Conservation (phyloP, 2,113 vertebrate genomes). For the Leiothrix lutea region DNA sequence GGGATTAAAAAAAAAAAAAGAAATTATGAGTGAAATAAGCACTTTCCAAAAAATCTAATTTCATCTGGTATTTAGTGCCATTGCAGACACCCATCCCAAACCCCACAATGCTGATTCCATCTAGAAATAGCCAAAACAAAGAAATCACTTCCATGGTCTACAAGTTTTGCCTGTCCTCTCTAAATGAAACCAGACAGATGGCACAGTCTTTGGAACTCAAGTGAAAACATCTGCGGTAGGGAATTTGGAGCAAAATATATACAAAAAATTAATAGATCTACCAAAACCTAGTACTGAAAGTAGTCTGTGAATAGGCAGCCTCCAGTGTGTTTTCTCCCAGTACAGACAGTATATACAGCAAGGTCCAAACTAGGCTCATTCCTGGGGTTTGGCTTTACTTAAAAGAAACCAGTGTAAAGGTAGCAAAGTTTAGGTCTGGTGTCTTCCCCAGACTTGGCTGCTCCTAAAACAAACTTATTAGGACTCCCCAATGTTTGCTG, state of each 20-base stretch:
- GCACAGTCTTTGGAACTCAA: constrained; percentile 12
- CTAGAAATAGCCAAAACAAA: constrained; percentile 52
- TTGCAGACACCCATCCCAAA: not conserved
- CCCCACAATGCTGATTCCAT: not conserved
- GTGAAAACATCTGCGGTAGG: constrained; percentile 32
- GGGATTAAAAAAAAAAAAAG: not conserved
- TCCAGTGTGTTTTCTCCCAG: not conserved
- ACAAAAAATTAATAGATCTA: constrained; percentile 2
- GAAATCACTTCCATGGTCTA: not conserved
- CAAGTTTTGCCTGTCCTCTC: not conserved
- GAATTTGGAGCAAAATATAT: constrained; percentile 39
- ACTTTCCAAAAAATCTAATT: not conserved
- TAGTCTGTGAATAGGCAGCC: not conserved
- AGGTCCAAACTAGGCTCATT: constrained; percentile 26
- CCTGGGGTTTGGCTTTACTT: constrained; percentile 53
- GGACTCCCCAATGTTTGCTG: not conserved
- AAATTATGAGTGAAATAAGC: not conserved
- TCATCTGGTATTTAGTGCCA: not conserved
- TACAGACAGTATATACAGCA: not conserved
- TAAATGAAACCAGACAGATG: constrained; percentile 57
- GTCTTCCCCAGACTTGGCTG: not conserved
- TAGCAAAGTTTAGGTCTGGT: not conserved
- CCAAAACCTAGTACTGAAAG: not conserved
- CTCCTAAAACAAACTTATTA: not conserved
- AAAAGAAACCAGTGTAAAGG: constrained; percentile 13